Percentiles rank a stretch among this genome's conserved stretches.
phyloP scores from a whole-genome alignment of 2,113 vertebrate genomes.

The Cebidichthys violaceus region DNA sequence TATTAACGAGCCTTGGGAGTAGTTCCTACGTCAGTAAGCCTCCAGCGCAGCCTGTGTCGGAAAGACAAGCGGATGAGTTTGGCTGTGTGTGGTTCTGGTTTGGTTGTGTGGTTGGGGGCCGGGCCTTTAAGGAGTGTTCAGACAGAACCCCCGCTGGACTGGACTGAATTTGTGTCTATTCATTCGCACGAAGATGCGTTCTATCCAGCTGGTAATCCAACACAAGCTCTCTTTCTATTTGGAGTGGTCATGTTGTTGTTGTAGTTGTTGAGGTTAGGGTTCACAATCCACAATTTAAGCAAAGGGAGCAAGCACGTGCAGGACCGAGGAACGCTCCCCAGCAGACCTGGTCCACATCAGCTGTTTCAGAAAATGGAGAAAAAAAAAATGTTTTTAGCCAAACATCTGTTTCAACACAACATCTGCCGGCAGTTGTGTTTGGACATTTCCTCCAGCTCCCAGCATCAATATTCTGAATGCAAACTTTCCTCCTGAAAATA shows the following conservation, averaged over 20 bases:
- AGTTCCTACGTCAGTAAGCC: not conserved
- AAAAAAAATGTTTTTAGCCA: not conserved
- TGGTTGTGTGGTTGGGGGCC: not conserved
- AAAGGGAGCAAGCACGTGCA: not conserved
- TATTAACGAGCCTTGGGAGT: not conserved
- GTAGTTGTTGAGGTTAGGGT: too few species aligned
- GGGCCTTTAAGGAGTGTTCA: not conserved
- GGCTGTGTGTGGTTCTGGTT: not conserved
- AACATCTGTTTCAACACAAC: not conserved
- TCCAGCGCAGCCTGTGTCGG: not conserved
- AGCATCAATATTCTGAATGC: not conserved
- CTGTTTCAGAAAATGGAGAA: not conserved
- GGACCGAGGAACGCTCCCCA: not conserved
- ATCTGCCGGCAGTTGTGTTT: conserved; percentile 2
- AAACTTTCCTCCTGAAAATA: not conserved
- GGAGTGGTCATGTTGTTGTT: not conserved
- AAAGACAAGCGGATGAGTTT: not conserved
- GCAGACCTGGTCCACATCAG: not conserved
- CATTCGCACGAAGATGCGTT: not conserved
- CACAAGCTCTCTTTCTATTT: not conserved
- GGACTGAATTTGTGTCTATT: not conserved
- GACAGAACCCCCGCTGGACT: too few species aligned
- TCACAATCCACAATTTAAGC: not conserved
- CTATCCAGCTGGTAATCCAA: not conserved
- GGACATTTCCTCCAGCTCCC: not conserved